Percentiles rank a stretch among this genome's conserved stretches.
These are phyloP conservation scores for Corapipo altera DNA, from an alignment of 2,113 vertebrate genomes.

Conservation along the genomic window DNA sequence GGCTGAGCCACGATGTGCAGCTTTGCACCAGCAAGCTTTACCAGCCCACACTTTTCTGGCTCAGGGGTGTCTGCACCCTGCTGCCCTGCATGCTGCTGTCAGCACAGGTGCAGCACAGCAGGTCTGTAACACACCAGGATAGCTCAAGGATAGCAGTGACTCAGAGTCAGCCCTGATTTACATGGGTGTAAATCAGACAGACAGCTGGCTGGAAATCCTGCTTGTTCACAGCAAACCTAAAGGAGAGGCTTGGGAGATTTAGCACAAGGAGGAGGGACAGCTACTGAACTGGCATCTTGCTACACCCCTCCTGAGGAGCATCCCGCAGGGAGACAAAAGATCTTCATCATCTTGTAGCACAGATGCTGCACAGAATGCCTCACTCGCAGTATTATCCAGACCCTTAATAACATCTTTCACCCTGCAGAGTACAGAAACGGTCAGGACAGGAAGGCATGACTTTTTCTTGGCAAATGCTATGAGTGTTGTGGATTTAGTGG, in stretches of 20 bases:
- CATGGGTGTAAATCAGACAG: background rate
- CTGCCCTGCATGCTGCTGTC: background rate
- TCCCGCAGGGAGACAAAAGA: background rate
- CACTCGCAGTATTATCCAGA: background rate
- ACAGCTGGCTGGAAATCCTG: background rate
- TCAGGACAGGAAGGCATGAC: background rate
- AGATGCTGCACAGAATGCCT: background rate
- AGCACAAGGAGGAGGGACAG: background rate
- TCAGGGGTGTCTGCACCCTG: background rate
- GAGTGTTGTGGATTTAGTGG: background rate
- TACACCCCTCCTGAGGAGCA: background rate
- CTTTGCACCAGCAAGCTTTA: background rate
- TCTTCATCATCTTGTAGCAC: background rate
- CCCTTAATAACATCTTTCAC: background rate
- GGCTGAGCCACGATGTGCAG: background rate
- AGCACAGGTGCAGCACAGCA: constrained; percentile 8
- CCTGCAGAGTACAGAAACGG: background rate
- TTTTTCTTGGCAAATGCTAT: background rate
- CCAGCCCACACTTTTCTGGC: background rate
- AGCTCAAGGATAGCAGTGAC: background rate
- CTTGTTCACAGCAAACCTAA: background rate
- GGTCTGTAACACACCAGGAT: background rate
- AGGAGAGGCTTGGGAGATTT: background rate
- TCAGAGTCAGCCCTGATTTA: background rate
- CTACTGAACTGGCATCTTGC: background rate